Percentiles rank a stretch among this genome's conserved stretches.
phyloP scores from a whole-genome alignment of 2,797 vertebrate genomes.

The Xenops minutus region DNA sequence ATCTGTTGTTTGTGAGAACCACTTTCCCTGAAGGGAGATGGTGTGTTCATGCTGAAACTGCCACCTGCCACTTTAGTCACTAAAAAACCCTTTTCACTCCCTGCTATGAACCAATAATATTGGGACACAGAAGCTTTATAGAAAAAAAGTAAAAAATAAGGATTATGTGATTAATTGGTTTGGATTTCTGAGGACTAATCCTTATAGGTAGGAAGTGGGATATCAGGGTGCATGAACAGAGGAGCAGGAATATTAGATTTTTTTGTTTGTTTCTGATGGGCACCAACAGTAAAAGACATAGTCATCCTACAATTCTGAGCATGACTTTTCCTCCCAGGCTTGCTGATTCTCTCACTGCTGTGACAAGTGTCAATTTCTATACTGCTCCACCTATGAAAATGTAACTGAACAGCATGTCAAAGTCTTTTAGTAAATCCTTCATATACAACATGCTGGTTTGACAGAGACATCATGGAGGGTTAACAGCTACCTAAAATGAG shows the following conservation, averaged over 20 bases:
- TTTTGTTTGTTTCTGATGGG: background rate
- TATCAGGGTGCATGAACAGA: background rate
- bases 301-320: background rate
- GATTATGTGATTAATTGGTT: background rate
- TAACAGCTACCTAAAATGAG: background rate
- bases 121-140: background rate
- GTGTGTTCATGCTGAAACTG: constrained; percentile 22
- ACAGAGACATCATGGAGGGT: background rate
- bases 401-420: background rate
- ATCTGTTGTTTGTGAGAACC: constrained; percentile 62
- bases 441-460: background rate
- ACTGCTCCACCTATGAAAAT: background rate
- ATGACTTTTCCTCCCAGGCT: background rate
- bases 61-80: constrained; percentile 63
- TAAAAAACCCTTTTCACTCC: constrained; percentile 9
- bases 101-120: constrained; percentile 36
- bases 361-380: background rate
- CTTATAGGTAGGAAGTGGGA: background rate
- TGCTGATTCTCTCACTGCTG: background rate
- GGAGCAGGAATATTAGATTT: background rate
- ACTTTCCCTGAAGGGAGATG: constrained; percentile 1
- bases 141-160: constrained; percentile 22
- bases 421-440: background rate
- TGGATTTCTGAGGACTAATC: constrained; percentile 14
- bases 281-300: background rate